These are phyloP conservation scores for Streblospio benedicti DNA, from an alignment of 1,140 invertebrate species.

Conservation along the genomic window DNA sequence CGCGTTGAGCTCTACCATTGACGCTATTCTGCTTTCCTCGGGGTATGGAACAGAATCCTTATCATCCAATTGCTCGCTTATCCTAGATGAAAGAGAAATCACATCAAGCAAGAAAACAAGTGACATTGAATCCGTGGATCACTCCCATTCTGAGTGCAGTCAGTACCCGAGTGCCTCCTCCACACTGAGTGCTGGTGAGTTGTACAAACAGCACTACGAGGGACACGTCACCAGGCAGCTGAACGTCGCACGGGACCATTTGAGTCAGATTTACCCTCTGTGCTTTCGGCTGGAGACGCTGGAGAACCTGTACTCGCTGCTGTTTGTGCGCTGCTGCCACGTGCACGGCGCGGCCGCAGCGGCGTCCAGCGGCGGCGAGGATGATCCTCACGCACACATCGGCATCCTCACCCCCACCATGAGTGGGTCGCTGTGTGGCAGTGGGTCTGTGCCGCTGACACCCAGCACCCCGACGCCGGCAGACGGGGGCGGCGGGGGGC, in stretches of 20 bases:
- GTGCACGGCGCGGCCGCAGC: slow-evolving; percentile 22
- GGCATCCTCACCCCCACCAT: no score
- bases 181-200: no score
- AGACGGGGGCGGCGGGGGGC: no score
- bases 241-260: slow-evolving; percentile 25
- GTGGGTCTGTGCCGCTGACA: no score
- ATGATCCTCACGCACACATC: no score
- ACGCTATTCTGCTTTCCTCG: slow-evolving; percentile 22
- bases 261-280: slow-evolving; percentile 40
- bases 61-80: not conserved
- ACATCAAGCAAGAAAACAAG: not conserved
- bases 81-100: not conserved
- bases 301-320: slow-evolving; percentile 47
- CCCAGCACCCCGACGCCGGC: no score
- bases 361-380: slow-evolving; percentile 29
- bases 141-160: no score
- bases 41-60: not conserved
- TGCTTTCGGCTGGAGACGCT: slow-evolving; percentile 45
- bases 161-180: no score
- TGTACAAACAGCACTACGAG: no score
- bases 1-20: slow-evolving; percentile 39
- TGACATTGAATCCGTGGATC: slow-evolving; percentile 1
- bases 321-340: slow-evolving; percentile 47
- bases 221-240: no score
- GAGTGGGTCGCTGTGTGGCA: no score